Evolutionary conservation across 1,140 invertebrate genomes (phyloP).

Genomic region (Drosophila bocki): DNA sequence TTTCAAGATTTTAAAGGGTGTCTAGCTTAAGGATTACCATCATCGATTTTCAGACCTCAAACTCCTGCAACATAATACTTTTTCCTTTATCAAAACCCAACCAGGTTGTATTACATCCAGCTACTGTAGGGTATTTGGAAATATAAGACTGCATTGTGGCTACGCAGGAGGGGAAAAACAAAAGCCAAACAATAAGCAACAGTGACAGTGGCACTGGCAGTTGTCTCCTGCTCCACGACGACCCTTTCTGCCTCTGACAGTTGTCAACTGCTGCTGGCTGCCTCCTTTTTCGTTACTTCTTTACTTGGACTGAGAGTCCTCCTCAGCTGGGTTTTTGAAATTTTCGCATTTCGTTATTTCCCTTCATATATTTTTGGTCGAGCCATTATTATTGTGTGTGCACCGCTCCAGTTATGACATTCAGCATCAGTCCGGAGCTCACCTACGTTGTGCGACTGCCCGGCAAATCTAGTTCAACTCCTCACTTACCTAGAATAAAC

Average conservation of each 20-base stretch:
- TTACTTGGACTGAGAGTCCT: slow-evolving; percentile 2
- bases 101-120: background rate
- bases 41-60: background rate
- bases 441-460: slow-evolving; percentile 14
- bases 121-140: slow-evolving; percentile 25
- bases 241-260: slow-evolving; percentile 71
- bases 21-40: too few relatives aligned
- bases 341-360: slow-evolving; percentile 48
- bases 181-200: slow-evolving; percentile 78
- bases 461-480: slow-evolving; percentile 37
- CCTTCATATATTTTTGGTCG: slow-evolving; percentile 45
- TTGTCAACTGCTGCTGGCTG: slow-evolving; percentile 79
- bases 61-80: background rate
- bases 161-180: slow-evolving; percentile 47
- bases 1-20: background rate
- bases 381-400: slow-evolving; percentile 61
- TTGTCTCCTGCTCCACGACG: slow-evolving; percentile 36
- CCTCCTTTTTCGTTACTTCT: slow-evolving; percentile 60
- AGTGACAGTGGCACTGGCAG: slow-evolving; percentile 74
- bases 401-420: slow-evolving; percentile 30
- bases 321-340: slow-evolving; percentile 27
- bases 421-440: slow-evolving; percentile 21
- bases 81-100: background rate
- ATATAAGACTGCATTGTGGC: slow-evolving; percentile 33
- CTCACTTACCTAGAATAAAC: slow-evolving; percentile 45